Evolutionary conservation across 1,140 invertebrate genomes (phyloP).

Genomic region (Hyposmocoma kahamanoa): DNA sequence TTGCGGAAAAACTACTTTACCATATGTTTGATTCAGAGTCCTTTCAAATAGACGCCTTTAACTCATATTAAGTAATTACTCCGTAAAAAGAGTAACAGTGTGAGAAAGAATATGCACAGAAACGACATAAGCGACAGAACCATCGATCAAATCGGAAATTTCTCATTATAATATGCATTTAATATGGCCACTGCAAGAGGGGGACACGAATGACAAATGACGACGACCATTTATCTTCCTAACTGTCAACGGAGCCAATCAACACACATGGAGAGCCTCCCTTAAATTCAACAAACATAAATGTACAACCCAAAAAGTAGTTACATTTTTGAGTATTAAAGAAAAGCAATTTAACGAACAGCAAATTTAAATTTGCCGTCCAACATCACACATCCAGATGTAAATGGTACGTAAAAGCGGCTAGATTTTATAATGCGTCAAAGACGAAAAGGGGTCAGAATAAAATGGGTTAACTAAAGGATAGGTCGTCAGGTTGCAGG

Average conservation of each 20-base stretch:
- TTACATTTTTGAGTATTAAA: too few relatives aligned
- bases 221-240: slow-evolving; percentile 64
- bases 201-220: slow-evolving; percentile 62
- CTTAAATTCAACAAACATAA: slow-evolving; percentile 14
- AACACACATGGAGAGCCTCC: slow-evolving; percentile 48
- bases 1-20: too few relatives aligned
- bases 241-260: slow-evolving; percentile 65
- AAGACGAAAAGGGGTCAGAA: slow-evolving; percentile 18
- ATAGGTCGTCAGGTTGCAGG: slow-evolving; percentile 25
- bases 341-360: background rate
- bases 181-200: slow-evolving; percentile 48
- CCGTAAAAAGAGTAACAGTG: too few relatives aligned
- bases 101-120: too few relatives aligned
- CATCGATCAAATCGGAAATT: slow-evolving; percentile 58
- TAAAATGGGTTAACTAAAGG: slow-evolving; percentile 21
- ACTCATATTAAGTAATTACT: too few relatives aligned
- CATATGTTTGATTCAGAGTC: too few relatives aligned
- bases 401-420: slow-evolving; percentile 17
- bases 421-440: slow-evolving; percentile 11
- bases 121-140: slow-evolving; percentile 18
- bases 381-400: slow-evolving; percentile 11
- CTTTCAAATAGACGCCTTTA: too few relatives aligned
- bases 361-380: slow-evolving; percentile 14
- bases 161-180: slow-evolving; percentile 58
- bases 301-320: too few relatives aligned